Evolutionary conservation across 1,140 invertebrate species (phyloP), one percentile per base, ranked within the genome.

Genomic region (Procambarus clarkii): DNA sequence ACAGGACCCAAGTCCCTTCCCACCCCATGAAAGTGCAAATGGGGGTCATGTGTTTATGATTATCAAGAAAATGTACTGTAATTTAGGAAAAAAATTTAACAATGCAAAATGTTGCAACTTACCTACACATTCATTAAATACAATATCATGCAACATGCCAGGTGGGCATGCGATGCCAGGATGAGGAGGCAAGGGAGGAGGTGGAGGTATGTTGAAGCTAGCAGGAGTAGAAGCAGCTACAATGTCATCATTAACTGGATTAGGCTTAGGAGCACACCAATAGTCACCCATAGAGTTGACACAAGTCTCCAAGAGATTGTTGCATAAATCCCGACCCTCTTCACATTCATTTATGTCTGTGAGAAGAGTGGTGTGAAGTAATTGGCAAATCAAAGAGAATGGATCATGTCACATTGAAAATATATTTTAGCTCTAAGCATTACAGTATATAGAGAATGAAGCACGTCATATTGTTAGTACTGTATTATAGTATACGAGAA

Each of bases 281-380:
- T 93, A 95, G 50, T 93, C 93, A 46, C 95, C 95, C 34, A 92
- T 88, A 54, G 93, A 93, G 89, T 95, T 95, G 34, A 93, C 90
- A 92, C 94, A 94, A 34, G 91, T 69, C 88, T 94, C 94, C 46
- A 86, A 76, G 15, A 89, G 74, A 11, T 64, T 79, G 84, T 93
- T 93, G 84, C 94, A 94, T 74, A 92, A 92, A 88, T 93, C 87
- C 46, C 93, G 74, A 45, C 92, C 92, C 86, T 95, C 94, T 54
- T 84, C 74, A 93, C 96, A 96, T 93, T 96, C 96, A 88, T 96
- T 94, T 3, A 96, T 94, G 94, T 96, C 96, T 96, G 94, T 76
- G 48, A 78, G 88, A 58, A n/a, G 34, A n/a, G 34, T 77, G 46
- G 50, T 5, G 50, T 71, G 78, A 5, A 18, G 18, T 58, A 58